phyloP scores from a whole-genome alignment of 2,797 vertebrate genomes.

The Coreius guichenoti region DNA sequence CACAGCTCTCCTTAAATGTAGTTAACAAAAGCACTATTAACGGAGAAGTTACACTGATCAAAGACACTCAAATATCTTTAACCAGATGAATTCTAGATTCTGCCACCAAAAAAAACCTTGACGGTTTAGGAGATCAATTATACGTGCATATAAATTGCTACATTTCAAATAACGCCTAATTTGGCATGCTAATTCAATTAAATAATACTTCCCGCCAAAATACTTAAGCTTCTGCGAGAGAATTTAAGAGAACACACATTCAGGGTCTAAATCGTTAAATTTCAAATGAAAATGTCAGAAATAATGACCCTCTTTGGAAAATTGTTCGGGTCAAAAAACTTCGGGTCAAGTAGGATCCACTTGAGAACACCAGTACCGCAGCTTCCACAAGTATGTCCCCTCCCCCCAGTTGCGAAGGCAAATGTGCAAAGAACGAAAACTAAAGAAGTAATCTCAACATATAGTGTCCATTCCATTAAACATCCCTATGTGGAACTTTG shows the following conservation, averaged over 20 bases:
- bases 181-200: constrained; percentile 57
- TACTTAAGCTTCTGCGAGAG: constrained; percentile 21
- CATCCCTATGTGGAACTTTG: constrained; percentile 11
- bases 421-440: constrained; percentile 80
- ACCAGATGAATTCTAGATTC: constrained; percentile 25
- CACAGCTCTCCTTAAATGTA: constrained; percentile 46
- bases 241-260: constrained; percentile 16
- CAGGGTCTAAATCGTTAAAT: not conserved
- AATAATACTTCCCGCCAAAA: constrained; percentile 27
- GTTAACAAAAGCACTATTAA: constrained; percentile 34
- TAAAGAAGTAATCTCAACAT: constrained; percentile 48
- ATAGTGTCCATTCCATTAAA: constrained; percentile 45
- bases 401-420: constrained; percentile 69
- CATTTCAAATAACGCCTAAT: constrained; percentile 58
- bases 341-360: constrained; percentile 37
- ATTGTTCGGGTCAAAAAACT: constrained; percentile 60
- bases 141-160: constrained; percentile 61
- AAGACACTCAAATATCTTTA: constrained; percentile 29
- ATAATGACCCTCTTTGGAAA: constrained; percentile 52
- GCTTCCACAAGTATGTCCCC: constrained; percentile 41
- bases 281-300: constrained; percentile 39
- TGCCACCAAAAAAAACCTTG: not conserved
- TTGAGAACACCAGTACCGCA: constrained; percentile 32
- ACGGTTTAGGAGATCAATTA: constrained; percentile 27
- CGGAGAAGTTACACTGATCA: constrained; percentile 19